Evolutionary conservation across 1,140 invertebrate species (phyloP).

Genomic region (Musca domestica): DNA sequence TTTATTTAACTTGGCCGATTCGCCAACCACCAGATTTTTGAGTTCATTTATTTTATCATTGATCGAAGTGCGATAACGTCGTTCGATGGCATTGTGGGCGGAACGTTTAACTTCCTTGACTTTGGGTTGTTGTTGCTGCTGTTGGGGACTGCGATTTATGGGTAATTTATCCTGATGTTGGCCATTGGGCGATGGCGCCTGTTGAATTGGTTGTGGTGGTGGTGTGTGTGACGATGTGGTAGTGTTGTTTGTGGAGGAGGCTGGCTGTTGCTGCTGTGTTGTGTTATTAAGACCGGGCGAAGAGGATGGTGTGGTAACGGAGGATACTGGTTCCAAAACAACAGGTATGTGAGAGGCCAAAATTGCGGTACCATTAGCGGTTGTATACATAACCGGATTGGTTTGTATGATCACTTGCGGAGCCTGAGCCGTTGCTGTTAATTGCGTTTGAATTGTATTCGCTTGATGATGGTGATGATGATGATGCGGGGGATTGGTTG

Average conservation of each 20-base stretch:
- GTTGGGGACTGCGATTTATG: constrained; percentile 11
- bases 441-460: too few relatives aligned
- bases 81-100: constrained; percentile 98
- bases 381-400: constrained; percentile 60
- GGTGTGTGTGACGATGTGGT: too few relatives aligned
- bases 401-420: constrained; percentile 37
- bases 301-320: neutral
- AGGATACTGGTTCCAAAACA: constrained; percentile 50
- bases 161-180: neutral
- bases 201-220: neutral
- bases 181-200: neutral
- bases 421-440: neutral
- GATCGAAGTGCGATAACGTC: constrained; percentile 96
- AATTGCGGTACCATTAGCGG: constrained; percentile 57
- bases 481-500: neutral
- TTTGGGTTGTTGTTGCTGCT: constrained; percentile 31
- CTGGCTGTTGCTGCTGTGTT: neutral
- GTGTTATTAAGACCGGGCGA: neutral
- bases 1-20: constrained; percentile 96
- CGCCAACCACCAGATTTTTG: constrained; percentile 92
- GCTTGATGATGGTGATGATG: too few relatives aligned
- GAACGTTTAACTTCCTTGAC: constrained; percentile 79
- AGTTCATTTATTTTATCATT: constrained; percentile 98
- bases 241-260: neutral
- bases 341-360: constrained; percentile 69